Evolutionary conservation across 2,888 invertebrate genomes (phyloP).

Genomic region (Lycophotia porphyrea): DNA sequence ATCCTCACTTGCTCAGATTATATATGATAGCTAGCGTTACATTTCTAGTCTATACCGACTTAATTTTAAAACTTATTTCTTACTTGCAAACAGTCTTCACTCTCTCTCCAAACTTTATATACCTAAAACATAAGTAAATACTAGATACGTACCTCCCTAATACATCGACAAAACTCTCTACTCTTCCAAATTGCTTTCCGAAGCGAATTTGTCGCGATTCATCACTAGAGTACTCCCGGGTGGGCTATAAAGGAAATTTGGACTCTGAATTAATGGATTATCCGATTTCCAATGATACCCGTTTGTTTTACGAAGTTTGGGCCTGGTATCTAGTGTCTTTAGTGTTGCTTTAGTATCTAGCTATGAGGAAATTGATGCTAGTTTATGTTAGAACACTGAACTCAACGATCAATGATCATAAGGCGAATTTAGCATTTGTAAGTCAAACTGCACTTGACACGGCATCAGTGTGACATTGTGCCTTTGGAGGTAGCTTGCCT

Average conservation of each 20-base stretch:
- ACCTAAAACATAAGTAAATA: not conserved
- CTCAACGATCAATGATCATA: not conserved
- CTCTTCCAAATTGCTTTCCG: constrained; percentile 67
- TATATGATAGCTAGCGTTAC: too few relatives aligned
- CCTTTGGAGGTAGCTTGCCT: too few relatives aligned
- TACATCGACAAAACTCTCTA: constrained; percentile 54
- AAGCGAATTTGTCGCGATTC: constrained; percentile 68
- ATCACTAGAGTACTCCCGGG: constrained; percentile 62
- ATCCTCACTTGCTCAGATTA: too few relatives aligned
- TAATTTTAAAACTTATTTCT: not conserved
- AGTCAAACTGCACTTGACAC: not conserved
- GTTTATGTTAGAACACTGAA: not conserved
- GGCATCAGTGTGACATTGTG: not conserved
- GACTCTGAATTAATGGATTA: constrained; percentile 68
- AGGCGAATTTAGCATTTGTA: not conserved
- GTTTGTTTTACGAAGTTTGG: constrained; percentile 59
- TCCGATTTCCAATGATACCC: constrained; percentile 67
- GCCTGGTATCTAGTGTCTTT: constrained; percentile 22
- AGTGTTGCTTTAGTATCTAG: constrained; percentile 3
- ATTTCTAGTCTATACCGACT: too few relatives aligned
- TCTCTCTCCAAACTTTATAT: constrained; percentile 1
- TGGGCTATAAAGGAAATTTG: constrained; percentile 68
- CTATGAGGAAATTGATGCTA: not conserved
- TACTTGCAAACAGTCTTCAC: not conserved
- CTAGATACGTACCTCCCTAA: constrained; percentile 16